Percentiles rank a stretch among this genome's conserved stretches.
These are phyloP conservation scores for Rhizomys pruinosus DNA, from an alignment of 2,113 vertebrate genomes.

Conservation along the genomic window DNA sequence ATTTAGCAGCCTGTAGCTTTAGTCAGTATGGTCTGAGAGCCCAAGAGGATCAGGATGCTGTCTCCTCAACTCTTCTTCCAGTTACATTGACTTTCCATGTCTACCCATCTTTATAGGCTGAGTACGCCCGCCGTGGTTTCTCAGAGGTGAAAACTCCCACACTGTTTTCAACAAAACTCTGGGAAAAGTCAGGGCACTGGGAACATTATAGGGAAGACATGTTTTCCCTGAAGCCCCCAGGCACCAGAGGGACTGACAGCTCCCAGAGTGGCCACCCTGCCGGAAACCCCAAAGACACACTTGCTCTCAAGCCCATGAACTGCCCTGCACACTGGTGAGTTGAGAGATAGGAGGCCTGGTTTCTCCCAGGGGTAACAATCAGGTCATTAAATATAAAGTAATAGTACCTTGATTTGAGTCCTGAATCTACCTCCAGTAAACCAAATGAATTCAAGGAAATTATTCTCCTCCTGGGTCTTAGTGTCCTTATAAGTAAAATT, in stretches of 20 bases:
- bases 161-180: conserved; percentile 91
- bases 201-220: conserved; percentile 94
- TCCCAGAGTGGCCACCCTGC: background rate
- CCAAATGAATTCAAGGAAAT: background rate
- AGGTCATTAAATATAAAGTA: background rate
- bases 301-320: conserved; percentile 97
- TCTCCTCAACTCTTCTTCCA: background rate
- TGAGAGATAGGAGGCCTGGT: background rate
- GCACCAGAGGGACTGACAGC: conserved; percentile 1
- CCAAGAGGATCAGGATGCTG: background rate
- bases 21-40: background rate
- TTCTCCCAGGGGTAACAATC: background rate
- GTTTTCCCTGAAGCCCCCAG: conserved; percentile 89
- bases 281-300: conserved; percentile 68
- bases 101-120: conserved; percentile 83
- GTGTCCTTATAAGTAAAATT: background rate
- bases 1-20: background rate
- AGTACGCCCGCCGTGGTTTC: conserved; percentile 92
- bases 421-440: background rate
- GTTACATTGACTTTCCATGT: background rate
- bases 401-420: background rate
- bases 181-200: conserved; percentile 96
- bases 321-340: conserved; percentile 96
- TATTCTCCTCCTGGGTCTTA: background rate
- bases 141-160: conserved; percentile 94